Base-by-base conservation (phyloP, 1,140 invertebrate species). In the Rhopalosiphum padi region DNA sequence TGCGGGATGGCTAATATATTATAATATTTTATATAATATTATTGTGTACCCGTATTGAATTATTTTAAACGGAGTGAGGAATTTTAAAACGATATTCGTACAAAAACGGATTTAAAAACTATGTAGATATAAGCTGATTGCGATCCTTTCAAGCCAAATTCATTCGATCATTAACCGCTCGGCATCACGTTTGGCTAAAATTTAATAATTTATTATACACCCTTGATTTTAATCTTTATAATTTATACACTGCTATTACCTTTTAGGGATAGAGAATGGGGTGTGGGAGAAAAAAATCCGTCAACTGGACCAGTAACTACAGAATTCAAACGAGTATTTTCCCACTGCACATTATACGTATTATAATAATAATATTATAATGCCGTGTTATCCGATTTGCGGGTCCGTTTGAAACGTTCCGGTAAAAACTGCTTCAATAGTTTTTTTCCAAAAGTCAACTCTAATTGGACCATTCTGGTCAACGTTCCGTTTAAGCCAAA, bases 241-340 rank as follows among this genome's bases (percentile, higher is more conserved):
- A 77, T 77, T 77, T 77, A 77, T 77, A n/a, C n/a, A 35, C 60
- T 5, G 60, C 30, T 18, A n/a, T 77, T 77, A n/a, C 60, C 60
- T 77, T 77, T 77, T 6, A 18, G n/a, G 30, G 60, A 18, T 18
- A 18, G 60, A 15, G 15, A 18, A 51, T 7, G 15, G 15, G 48
- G 15, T 18, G 48, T 51, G 60, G 60, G n/a, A 18, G 30, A 68
- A 68, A 68, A 60, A n/a, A 77, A 77, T 15, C 60, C n/a, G 11
- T n/a, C 60, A 77, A 18, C 60, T 18, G 60, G 60, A 77, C 60
- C 15, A 77, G 60, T n/a, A 18, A n/a, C 60, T 68, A 77, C 30
- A 77, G 25, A 60, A 77, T 77, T n/a, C 60, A 77, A 77, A 77
- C 60, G 30, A 77, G 60, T 77, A 77, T 77, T 77, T 77, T 77